Base-by-base conservation (phyloP, 2,113 vertebrate genomes). In the Scolopax mira region DNA sequence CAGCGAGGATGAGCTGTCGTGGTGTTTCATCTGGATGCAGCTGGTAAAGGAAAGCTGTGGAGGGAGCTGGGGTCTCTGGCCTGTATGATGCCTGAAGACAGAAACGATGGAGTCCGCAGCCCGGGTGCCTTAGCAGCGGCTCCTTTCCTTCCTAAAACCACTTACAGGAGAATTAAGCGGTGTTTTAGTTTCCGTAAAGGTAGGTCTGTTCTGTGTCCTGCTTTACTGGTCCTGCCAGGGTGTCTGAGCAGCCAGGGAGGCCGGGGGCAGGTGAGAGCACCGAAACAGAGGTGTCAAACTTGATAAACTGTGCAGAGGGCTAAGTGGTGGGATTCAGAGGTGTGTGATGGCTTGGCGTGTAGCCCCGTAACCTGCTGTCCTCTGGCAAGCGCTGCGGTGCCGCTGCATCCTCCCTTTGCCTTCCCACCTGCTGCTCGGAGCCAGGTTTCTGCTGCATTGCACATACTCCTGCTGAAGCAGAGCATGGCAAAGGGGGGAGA, bases 101-200 rank as follows among this genome's bases (percentile, higher is more conserved):
- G 97, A 85, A 97, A 94, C 94, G 92, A 96, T 28, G 98, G 98
- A 94, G 94, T 97, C 46, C 97, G 97, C 85, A 96, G 98, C 60
- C 97, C 97, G 25, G 97, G 97, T 94, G 95, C 98, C 79, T 97
- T 98, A 87, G 94, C 98, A 15, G 98, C 98, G 70, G 94, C 97
- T 80, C 97, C 97, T 90, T 98, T 98, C 89, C 97, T 99, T 78
- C 98, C 98, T 51, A 98, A 98, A 97, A 97, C 97, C 62, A 98
- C 99, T 77, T 98, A 99, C 71, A 97, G 97, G 97, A 99, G 98
- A 98, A 98, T 99, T 90, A 98, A 97, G 84, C 97, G 98, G 37
- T 99, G 98, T 72, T 95, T 99, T 95, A 98, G 97, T 96, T 98
- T 98, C 96, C 98, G 98, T 85, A 98, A 98, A 97, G 99, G 99